Evolutionary conservation across 2,888 invertebrate genomes (phyloP), one percentile per base, ranked within the genome.

Genomic region (Ptychoptera contaminata): DNA sequence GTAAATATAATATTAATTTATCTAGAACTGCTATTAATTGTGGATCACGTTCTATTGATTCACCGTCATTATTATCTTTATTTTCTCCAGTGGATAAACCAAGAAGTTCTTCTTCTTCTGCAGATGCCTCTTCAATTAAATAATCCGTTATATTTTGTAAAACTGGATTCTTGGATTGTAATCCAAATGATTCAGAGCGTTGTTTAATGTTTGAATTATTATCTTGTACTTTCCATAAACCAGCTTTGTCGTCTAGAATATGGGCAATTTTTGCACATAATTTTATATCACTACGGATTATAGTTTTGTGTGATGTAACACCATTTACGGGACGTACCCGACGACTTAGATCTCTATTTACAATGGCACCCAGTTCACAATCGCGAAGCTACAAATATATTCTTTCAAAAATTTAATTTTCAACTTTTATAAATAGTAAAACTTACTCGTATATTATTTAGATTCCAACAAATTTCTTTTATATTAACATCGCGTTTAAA

Each of bases 381-480:
- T 65, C 65, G 2, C 62, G 55, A 40, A 65, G 50, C 48, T 43
- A 9, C 43, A 40, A 40, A 9, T 37, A 23, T 31, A 8, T 34
- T 23, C 35, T 31, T 11, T 39, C 34, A 12, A 14, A 12, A 7
- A 32, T 8, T 36, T 35, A 40, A 12, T n/a, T 41, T 14, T 23
- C 29, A 15, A 32, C 38, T 14, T 37, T 14, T 12, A 12, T 14
- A 12, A 36, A 12, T 14, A 36, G 2, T 12, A 9, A 36, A 36
- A 57, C 67, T 64, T 63, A 85, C 78, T 56, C 96, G 74, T 49
- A 93, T 88, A 54, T 91, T 94, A 62, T 96, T 97, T 37, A 99
- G 73, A 61, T 90, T 92, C 96, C 96, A 98, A 67, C 97, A 98
- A 52, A 98, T 97, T 61, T 98, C 97, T 62, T 97, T 97, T 52